Evolutionary conservation across 2,888 invertebrate genomes (phyloP).

Genomic region (Ypsolopha sequella): DNA sequence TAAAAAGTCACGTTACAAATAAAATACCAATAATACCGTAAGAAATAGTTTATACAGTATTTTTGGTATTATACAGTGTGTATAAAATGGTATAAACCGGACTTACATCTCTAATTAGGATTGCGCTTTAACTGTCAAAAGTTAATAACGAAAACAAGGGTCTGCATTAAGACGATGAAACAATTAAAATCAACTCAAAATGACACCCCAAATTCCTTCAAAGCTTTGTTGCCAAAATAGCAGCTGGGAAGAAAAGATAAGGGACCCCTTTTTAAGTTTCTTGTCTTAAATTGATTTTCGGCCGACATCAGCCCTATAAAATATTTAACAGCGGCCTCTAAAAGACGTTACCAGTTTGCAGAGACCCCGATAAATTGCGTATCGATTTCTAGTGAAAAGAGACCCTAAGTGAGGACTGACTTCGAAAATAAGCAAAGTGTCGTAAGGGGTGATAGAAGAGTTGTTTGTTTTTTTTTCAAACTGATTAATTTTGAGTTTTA

Average conservation of each 20-base stretch:
- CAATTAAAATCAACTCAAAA: constrained; percentile 1
- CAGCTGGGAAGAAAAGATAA: constrained; percentile 52
- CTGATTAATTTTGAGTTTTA: too few relatives aligned
- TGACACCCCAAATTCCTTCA: background rate
- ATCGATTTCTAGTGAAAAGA: constrained; percentile 13
- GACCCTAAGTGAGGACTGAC: too few relatives aligned
- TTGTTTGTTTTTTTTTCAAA: too few relatives aligned
- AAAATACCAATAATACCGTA: too few relatives aligned
- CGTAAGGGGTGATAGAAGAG: too few relatives aligned
- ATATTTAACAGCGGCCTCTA: constrained; percentile 37
- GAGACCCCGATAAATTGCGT: constrained; percentile 20
- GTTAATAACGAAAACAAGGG: background rate
- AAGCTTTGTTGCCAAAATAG: constrained; percentile 34
- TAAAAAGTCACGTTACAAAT: too few relatives aligned
- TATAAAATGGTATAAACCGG: too few relatives aligned
- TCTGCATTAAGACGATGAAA: background rate
- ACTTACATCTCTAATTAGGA: too few relatives aligned
- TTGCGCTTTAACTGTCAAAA: background rate
- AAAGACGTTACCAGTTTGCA: constrained; percentile 26
- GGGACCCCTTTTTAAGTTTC: constrained; percentile 48
- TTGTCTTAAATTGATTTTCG: constrained; percentile 53
- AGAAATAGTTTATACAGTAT: too few relatives aligned
- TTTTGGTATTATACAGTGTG: too few relatives aligned
- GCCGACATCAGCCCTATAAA: constrained; percentile 35
- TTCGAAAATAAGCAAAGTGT: too few relatives aligned